Base-by-base conservation (phyloP, 2,113 vertebrate species). In the Tapirus terrestris region DNA sequence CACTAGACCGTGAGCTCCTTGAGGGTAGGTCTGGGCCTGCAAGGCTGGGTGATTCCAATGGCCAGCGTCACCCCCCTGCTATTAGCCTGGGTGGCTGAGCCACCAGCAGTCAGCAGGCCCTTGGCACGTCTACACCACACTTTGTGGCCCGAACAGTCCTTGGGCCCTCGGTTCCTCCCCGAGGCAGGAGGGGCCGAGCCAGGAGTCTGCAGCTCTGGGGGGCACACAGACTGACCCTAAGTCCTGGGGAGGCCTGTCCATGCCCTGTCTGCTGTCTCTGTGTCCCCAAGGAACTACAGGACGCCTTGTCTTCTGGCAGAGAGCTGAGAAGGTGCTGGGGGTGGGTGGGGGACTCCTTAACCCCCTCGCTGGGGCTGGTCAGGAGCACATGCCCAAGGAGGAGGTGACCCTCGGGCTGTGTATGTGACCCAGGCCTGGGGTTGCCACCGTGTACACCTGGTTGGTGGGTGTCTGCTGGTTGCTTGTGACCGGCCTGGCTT, bases 381-480 rank as follows among this genome's bases (percentile, higher is more conserved):
- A 80, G 39, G 39, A 33, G 60, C 8, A 0, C 10, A 16, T 13
- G 14, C 29, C 11, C 14, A 1, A 36, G 51, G 20, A 27, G 20
- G 63, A 45, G 43, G 23, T 25, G 20, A 20, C 81, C 36, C 36
- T 18, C 8, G 0, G 25, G 14, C 8, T 17, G n/a, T 16, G 39
- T 33, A 8, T 21, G 63, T 18, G 48, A 53, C 29, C 45, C 21
- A 27, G 92, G 72, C 61, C 43, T 3, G 21, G 51, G 33, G 39
- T 13, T 16, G 63, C 63, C 2, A 5, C 17, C 1, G 31, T 0
- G 18, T 1, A 12, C 10, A 4, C 23, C 10, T 13, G 11, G 27
- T 16, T n/a, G 1, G 31, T 21, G 27, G 20, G 18, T 61, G 8
- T 51, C 48, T 70, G 27, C 56, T 43, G 48, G 39, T 8, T 12